These are phyloP conservation scores for Venustoraphidia nigricollis DNA, from an alignment of 2,888 invertebrate species.

Conservation along the genomic window DNA sequence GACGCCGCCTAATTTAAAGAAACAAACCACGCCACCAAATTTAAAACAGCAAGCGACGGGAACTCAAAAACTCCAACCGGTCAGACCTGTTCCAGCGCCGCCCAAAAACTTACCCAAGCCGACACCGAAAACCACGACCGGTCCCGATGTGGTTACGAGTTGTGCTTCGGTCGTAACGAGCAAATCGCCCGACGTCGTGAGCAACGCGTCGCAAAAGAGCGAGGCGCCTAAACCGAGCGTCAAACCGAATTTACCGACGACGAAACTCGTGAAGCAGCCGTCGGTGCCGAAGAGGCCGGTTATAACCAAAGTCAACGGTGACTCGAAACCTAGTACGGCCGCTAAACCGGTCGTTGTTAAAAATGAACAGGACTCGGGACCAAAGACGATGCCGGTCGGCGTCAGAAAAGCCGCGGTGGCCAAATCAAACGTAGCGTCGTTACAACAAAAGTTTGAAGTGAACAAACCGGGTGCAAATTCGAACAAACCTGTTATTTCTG, in stretches of 20 bases:
- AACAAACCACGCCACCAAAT: conserved; percentile 25
- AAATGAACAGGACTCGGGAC: conserved; percentile 10
- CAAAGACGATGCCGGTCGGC: conserved; percentile 22
- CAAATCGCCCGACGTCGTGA: conserved; percentile 48
- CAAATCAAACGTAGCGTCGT: conserved; percentile 54
- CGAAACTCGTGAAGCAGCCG: background rate
- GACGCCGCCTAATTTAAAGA: conserved; percentile 34
- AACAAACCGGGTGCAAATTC: conserved; percentile 14
- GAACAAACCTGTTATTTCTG: no score
- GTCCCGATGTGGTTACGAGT: conserved; percentile 58
- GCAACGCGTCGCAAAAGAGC: conserved; percentile 21
- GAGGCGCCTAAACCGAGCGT: background rate
- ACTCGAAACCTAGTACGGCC: conserved; percentile 11
- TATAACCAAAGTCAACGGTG: conserved; percentile 12
- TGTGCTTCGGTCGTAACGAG: conserved; percentile 38
- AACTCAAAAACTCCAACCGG: conserved; percentile 4
- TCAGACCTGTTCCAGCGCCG: conserved; percentile 26
- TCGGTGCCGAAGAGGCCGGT: conserved; percentile 10
- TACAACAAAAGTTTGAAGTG: conserved; percentile 67
- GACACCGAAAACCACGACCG: conserved; percentile 32
- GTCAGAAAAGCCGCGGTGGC: conserved; percentile 36
- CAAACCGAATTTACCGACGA: background rate
- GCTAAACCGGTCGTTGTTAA: conserved; percentile 10
- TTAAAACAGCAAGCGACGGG: conserved; percentile 5
- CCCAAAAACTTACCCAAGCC: conserved; percentile 28